Evolutionary conservation across 2,797 vertebrate genomes (phyloP), one percentile per base, ranked within the genome.

Genomic region (Holocentrus rufus): DNA sequence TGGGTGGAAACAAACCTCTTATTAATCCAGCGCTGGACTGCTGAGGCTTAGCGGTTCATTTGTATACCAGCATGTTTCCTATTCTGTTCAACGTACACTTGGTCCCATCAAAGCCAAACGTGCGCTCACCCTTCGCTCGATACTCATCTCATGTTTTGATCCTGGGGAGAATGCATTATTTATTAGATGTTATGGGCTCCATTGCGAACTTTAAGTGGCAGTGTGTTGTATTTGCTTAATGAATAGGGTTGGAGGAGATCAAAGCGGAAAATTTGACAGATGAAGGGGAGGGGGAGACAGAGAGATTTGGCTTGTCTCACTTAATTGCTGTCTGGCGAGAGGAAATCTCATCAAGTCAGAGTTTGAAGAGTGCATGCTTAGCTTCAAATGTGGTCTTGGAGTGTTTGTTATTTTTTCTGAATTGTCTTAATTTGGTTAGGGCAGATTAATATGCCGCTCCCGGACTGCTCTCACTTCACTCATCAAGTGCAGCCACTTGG

Each of bases 161-260:
- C 58, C 84, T 55, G 0, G 27, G 72, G 70, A 68, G 72, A 83
- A 90, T 92, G 85, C 77, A 91, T 92, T 88, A 91, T 93, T 92
- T 90, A 92, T 91, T 77, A 86, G 85, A 87, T 81, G 84, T 91
- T 91, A 90, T 87, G 85, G 85, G 83, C 82, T 91, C 82, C 81
- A 86, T 87, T 87, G 85, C 70, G 54, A 89, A 90, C 87, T 88
- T 86, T 90, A 90, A 90, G 88, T 90, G 90, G 86, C 88, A 87
- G 83, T 79, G 85, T 87, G 89, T 90, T 92, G 87, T 90, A 90
- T 90, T 90, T 89, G 83, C 82, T 82, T 92, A 91, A 93, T 92
- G 89, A 92, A 91, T 65, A 70, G 84, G 66, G 84, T 88, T 89
- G 83, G 79, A 42, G 63, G 76, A 89, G 91, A 92, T 92, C 90